Percentiles rank a stretch among this genome's conserved stretches.
Evolutionary conservation across 1,140 invertebrate genomes (phyloP).

Genomic region (Ceratina calcarata): DNA sequence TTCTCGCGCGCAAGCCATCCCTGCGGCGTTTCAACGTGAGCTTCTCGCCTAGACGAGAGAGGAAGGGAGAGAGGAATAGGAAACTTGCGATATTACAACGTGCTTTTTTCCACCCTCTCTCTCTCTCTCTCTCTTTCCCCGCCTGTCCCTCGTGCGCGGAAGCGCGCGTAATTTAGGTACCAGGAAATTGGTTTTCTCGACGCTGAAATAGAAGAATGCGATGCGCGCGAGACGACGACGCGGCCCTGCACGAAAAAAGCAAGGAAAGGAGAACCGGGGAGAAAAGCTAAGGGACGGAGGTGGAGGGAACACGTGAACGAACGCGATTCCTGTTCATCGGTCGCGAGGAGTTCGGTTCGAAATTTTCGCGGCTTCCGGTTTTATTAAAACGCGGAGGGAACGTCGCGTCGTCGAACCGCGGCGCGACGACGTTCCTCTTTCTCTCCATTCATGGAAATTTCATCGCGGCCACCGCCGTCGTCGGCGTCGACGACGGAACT

Average conservation of each 20-base stretch:
- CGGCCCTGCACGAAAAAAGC: constrained; percentile 59
- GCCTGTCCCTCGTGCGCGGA: constrained; percentile 35
- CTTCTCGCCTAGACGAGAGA: constrained; percentile 49
- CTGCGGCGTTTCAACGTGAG: constrained; percentile 64
- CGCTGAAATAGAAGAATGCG: constrained; percentile 81
- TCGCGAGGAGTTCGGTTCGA: not conserved
- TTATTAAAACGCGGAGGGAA: constrained; percentile 52
- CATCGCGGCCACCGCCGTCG: constrained; percentile 36
- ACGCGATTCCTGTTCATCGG: constrained; percentile 33
- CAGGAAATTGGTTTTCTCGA: constrained; percentile 81
- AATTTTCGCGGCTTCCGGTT: constrained; percentile 37
- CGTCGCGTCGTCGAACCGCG: constrained; percentile 31
- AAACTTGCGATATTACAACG: constrained; percentile 78
- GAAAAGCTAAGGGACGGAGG: not conserved
- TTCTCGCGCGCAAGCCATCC: constrained; percentile 52
- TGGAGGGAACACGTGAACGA: constrained; percentile 18
- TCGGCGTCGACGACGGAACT: constrained; percentile 28
- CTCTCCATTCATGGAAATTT: constrained; percentile 56
- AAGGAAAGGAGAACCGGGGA: constrained; percentile 12
- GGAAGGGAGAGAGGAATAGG: constrained; percentile 60
- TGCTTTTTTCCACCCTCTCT: constrained; percentile 67
- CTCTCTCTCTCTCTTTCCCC: constrained; percentile 57
- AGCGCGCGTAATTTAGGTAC: constrained; percentile 80
- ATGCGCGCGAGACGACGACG: constrained; percentile 55
- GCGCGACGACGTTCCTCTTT: constrained; percentile 48